These are phyloP conservation scores for Gila robusta DNA, from an alignment of 2,797 vertebrate species.

Conservation along the genomic window DNA sequence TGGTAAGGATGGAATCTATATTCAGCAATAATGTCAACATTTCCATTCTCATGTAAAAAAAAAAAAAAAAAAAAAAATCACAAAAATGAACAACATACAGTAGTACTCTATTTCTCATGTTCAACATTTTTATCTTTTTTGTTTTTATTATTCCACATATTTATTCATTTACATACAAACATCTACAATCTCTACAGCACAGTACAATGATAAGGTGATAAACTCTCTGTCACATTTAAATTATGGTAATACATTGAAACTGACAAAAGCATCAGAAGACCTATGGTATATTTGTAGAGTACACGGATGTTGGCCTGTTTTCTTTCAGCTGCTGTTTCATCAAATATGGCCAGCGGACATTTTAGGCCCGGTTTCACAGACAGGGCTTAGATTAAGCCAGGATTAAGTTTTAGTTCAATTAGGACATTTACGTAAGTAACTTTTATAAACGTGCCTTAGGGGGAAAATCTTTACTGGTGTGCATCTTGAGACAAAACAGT, in stretches of 20 bases:
- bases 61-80: slow-evolving; percentile 64
- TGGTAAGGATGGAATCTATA: slow-evolving; percentile 79
- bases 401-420: too few relatives aligned
- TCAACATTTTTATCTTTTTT: slow-evolving; percentile 72
- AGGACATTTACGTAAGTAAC: too few relatives aligned
- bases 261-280: slow-evolving; percentile 76
- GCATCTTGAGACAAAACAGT: too few relatives aligned
- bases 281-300: slow-evolving; percentile 71
- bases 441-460: too few relatives aligned
- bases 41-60: slow-evolving; percentile 81
- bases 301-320: slow-evolving; percentile 68
- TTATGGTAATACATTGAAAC: slow-evolving; percentile 77
- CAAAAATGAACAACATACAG: slow-evolving; percentile 82
- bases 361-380: neutral
- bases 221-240: slow-evolving; percentile 78
- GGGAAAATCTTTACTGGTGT: too few relatives aligned
- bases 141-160: slow-evolving; percentile 82
- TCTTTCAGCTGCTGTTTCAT: slow-evolving; percentile 59
- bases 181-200: slow-evolving; percentile 91
- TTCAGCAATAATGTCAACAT: slow-evolving; percentile 74
- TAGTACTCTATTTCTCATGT: slow-evolving; percentile 78
- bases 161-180: slow-evolving; percentile 86
- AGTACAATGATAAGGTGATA: slow-evolving; percentile 83
- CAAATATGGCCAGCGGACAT: slow-evolving; percentile 61
- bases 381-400: too few relatives aligned